Conservation (phyloP, 2,888 invertebrate genomes). For the Parasteatoda lunata region DNA sequence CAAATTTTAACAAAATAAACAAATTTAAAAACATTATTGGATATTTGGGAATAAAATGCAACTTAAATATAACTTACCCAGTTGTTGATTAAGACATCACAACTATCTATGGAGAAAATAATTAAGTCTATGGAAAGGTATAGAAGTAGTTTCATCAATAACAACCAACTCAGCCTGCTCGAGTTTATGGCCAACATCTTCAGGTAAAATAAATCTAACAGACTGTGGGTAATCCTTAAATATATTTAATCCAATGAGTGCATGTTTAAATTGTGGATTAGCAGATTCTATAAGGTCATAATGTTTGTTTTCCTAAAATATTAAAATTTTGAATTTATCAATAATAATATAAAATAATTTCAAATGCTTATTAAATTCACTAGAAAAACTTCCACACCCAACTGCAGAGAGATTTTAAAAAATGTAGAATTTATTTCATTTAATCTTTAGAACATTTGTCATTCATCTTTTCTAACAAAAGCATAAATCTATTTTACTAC, state of each 20-base stretch:
- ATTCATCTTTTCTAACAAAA: no score
- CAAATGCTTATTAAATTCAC: no score
- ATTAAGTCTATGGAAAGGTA: slow-evolving; percentile 93
- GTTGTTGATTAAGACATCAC: slow-evolving; percentile 97
- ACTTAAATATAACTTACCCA: slow-evolving; percentile 78
- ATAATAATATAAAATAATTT: no score
- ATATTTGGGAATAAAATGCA: background rate
- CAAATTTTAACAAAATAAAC: background rate
- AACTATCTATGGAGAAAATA: slow-evolving; percentile 92
- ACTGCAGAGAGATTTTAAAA: no score
- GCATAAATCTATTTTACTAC: no score
- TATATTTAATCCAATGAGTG: slow-evolving; percentile 90
- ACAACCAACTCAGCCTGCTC: slow-evolving; percentile 88
- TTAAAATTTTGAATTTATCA: no score
- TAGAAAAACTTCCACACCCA: no score
- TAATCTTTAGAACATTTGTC: no score
- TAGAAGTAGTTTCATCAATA: slow-evolving; percentile 99
- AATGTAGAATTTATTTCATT: no score
- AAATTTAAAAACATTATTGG: background rate
- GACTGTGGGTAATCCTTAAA: slow-evolving; percentile 93
- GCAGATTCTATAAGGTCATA: slow-evolving; percentile 95
- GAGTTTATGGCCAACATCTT: slow-evolving; percentile 87
- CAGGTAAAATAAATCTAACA: slow-evolving; percentile 97
- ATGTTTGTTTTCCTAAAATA: slow-evolving; percentile 90
- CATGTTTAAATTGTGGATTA: slow-evolving; percentile 96